A percentile compares a stretch with the other conserved stretches of the same genome.
Evolutionary conservation across 2,888 invertebrate genomes (phyloP).

Genomic region (Diabrotica balteata): DNA sequence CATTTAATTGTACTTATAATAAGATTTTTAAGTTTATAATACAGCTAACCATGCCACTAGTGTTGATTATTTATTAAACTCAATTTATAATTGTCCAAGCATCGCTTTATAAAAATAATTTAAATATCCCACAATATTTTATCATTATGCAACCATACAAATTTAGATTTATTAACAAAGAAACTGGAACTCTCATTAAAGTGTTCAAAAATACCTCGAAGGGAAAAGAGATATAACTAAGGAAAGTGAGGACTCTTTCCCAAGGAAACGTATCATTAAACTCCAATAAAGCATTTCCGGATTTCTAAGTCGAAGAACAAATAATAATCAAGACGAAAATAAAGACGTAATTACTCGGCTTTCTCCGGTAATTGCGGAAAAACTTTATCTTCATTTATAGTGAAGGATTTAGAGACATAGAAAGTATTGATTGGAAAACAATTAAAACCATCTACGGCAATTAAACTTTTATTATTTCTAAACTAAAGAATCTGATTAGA

Average conservation of each 20-base stretch:
- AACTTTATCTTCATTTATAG: conserved; percentile 26
- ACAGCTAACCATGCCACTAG: too few relatives aligned
- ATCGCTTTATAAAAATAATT: too few relatives aligned
- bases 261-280: conserved; percentile 37
- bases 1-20: too few relatives aligned
- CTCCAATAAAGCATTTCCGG: conserved; percentile 37
- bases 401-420: conserved; percentile 15
- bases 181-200: conserved; percentile 2
- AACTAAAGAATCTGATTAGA: too few relatives aligned
- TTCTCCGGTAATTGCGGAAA: conserved; percentile 40
- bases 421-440: conserved; percentile 1
- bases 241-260: conserved; percentile 4
- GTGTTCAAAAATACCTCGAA: conserved; percentile 3
- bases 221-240: conserved; percentile 10
- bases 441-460: conserved; percentile 2
- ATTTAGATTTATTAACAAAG: not conserved
- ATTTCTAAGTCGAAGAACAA: conserved; percentile 37
- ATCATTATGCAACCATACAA: not conserved
- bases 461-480: too few relatives aligned
- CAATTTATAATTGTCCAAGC: too few relatives aligned
- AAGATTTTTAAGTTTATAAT: too few relatives aligned
- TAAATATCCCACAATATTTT: too few relatives aligned
- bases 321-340: conserved; percentile 44
- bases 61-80: too few relatives aligned
- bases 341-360: conserved; percentile 43